A percentile compares a stretch with the other conserved stretches of the same genome.
These are phyloP conservation scores for Leuciscus waleckii DNA, from an alignment of 2,797 vertebrate species.

Conservation along the genomic window DNA sequence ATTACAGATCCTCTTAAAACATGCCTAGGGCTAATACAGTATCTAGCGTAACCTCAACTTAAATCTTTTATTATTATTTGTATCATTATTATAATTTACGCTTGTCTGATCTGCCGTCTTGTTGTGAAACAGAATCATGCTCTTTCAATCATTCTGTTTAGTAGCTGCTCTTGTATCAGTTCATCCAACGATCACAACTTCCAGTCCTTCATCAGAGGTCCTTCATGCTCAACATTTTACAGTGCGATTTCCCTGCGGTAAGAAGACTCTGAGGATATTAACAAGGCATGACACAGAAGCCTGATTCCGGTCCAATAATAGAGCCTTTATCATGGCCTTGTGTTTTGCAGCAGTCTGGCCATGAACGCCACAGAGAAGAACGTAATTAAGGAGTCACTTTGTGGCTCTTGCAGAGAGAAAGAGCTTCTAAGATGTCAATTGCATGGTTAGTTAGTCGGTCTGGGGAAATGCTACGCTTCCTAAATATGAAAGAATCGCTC, in stretches of 20 bases:
- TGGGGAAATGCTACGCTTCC: constrained; percentile 49
- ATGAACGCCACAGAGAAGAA: constrained; percentile 47
- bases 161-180: constrained; percentile 13
- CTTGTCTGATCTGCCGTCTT: constrained; percentile 56
- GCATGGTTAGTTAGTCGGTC: constrained; percentile 57
- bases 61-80: not conserved
- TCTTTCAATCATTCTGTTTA: constrained; percentile 48
- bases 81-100: not conserved
- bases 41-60: not conserved
- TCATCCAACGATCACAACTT: constrained; percentile 4
- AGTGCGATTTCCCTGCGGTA: constrained; percentile 39
- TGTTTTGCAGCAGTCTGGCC: constrained; percentile 47
- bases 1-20: not conserved
- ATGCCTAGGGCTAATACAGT: not conserved
- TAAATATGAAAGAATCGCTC: constrained; percentile 41
- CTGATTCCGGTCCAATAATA: constrained; percentile 54
- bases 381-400: constrained; percentile 56
- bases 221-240: constrained; percentile 38
- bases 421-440: constrained; percentile 59
- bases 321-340: constrained; percentile 49
- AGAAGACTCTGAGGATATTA: constrained; percentile 52
- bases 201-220: constrained; percentile 25
- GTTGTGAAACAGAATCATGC: constrained; percentile 51
- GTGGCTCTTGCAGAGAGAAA: constrained; percentile 44
- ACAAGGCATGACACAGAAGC: constrained; percentile 56